A percentile compares a stretch with the other conserved stretches of the same genome.
Evolutionary conservation across 2,888 invertebrate species (phyloP).

Genomic region (Pyrgus malvae): DNA sequence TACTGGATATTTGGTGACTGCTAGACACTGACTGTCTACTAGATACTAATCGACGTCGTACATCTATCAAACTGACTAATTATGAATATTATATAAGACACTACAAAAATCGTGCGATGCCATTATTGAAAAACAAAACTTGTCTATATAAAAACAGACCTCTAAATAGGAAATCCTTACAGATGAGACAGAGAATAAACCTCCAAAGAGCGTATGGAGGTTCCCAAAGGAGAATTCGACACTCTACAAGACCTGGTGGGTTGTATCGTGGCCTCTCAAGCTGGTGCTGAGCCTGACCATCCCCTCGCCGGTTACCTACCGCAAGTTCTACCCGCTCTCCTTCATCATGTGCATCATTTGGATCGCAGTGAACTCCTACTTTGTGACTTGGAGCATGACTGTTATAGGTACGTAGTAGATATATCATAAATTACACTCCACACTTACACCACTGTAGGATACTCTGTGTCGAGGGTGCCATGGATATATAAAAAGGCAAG

Average conservation of each 20-base stretch:
- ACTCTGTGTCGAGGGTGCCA: too few species aligned
- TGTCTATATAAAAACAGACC: too few species aligned
- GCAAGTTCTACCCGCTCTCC: constrained; percentile 86
- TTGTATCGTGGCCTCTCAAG: constrained; percentile 87
- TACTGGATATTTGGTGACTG: too few species aligned
- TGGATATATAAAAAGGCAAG: too few species aligned
- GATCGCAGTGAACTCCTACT: constrained; percentile 92
- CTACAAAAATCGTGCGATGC: too few species aligned
- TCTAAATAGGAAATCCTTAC: background rate
- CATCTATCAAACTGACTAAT: too few species aligned
- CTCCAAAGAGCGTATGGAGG: constrained; percentile 62
- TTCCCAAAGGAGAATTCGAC: constrained; percentile 62
- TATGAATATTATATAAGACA: too few species aligned
- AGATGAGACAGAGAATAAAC: constrained; percentile 40
- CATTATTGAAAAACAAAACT: too few species aligned
- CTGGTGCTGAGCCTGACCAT: constrained; percentile 84
- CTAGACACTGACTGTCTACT: too few species aligned
- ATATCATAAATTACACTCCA: background rate
- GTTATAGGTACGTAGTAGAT: constrained; percentile 84
- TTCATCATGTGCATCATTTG: constrained; percentile 94
- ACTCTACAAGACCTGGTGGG: constrained; percentile 81
- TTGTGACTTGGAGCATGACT: constrained; percentile 96
- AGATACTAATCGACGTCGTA: too few species aligned
- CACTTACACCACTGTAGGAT: too few species aligned
- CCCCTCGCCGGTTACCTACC: constrained; percentile 85